phyloP scores from a whole-genome alignment of 2,888 invertebrate species.

The Teleogryllus oceanicus region DNA sequence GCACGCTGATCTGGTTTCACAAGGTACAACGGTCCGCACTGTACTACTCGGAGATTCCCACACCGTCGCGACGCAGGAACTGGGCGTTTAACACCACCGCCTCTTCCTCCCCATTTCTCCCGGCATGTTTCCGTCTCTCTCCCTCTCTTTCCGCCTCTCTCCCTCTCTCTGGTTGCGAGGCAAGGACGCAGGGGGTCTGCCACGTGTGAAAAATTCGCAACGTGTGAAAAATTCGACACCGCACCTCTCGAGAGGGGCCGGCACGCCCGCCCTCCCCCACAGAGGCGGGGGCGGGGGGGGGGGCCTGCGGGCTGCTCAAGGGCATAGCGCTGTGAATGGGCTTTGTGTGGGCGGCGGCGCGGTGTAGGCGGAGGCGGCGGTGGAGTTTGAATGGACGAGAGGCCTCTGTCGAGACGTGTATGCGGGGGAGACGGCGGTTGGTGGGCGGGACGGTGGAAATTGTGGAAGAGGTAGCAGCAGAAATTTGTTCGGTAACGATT shows the following conservation, averaged over 20 bases:
- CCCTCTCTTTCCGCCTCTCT: no score
- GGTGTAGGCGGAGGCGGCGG: neutral
- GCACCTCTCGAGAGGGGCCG: neutral
- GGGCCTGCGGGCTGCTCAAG: neutral
- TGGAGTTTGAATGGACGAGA: neutral
- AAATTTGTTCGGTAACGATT: no score
- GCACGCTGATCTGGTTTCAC: no score
- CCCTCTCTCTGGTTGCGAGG: neutral
- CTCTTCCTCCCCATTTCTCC: no score
- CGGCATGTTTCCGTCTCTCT: no score
- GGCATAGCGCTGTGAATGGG: neutral
- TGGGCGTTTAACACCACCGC: no score
- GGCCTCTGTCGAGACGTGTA: neutral
- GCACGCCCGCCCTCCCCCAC: neutral
- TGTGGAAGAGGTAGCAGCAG: no score
- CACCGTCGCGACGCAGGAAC: no score
- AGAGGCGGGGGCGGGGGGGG: neutral
- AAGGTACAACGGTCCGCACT: no score
- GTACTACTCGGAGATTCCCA: no score
- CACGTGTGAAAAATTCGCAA: conserved; percentile 7
- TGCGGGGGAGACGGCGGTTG: no score
- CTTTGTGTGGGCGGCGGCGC: neutral
- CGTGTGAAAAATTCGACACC: conserved; percentile 18
- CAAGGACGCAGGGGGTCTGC: neutral
- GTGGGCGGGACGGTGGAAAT: no score